Evolutionary conservation across 1,140 invertebrate species (phyloP), one percentile per base, ranked within the genome.

Genomic region (Trichonephila inaurata): DNA sequence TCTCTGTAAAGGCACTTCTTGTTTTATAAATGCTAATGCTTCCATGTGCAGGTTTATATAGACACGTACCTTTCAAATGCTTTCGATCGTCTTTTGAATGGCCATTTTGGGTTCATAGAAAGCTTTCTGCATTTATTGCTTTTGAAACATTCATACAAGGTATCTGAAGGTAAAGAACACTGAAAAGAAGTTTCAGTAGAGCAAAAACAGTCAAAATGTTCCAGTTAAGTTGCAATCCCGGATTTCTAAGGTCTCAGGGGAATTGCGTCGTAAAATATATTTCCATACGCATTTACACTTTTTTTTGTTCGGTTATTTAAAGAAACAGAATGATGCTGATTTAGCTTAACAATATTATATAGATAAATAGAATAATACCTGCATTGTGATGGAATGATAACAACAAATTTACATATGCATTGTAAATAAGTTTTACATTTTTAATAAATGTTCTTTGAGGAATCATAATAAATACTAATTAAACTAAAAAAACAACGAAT

Each of bases 11-110:
- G 72, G 28, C 28, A 40, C 28, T 77, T 77, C 72, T 19, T 77
- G 14, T 18, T 33, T 77, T 77, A 77, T 33, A 77, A 77, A 77
- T 77, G 72, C 72, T 77, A 77, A 77, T 77, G 16, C 28, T 77
- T 28, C 28, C 28, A 77, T 77, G 16, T 28, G 72, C 72, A 40
- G 18, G 24, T 40, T 77, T 77, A 77, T 40, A 77, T 77, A 77
- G 28, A 77, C 72, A 77, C 72, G 72, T 77, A 77, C 72, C 28
- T 77, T 77, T 40, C 72, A 33, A 77, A 77, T 77, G 72, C 33
- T 33, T 77, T 28, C 16, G 72, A 28, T 40, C 12, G 28, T 77
- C 18, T 28, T 77, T 77, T 77, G 28, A 28, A 40, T 18, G 33
- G 28, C 72, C 28, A 40, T 77, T 77, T 28, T 77, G 28, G 12